A percentile compares a stretch with the other conserved stretches of the same genome.
Conservation (phyloP, 37 sponge, comb jelly and placozoan genomes). For the Halichondria panicea region DNA sequence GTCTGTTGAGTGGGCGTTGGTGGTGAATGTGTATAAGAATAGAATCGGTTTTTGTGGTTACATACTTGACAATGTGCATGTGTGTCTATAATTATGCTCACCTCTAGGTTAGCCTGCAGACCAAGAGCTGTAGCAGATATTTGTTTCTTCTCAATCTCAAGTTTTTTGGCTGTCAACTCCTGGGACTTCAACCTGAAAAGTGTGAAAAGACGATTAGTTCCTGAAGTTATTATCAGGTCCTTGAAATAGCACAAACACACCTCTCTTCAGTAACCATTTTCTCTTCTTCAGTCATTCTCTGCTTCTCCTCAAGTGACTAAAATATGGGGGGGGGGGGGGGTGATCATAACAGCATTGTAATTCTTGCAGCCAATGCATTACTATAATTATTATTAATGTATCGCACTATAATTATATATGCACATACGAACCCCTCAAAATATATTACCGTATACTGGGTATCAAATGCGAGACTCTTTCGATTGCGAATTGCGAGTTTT, state of each 20-base stretch:
- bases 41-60: too few relatives aligned
- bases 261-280: constrained; percentile 33
- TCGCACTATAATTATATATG: too few relatives aligned
- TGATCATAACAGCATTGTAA: constrained; percentile 3
- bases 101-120: constrained; percentile 59
- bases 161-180: constrained; percentile 50
- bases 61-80: too few relatives aligned
- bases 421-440: too few relatives aligned
- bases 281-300: constrained; percentile 53
- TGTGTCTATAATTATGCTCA: too few relatives aligned
- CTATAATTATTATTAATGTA: neutral
- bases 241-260: constrained; percentile 17
- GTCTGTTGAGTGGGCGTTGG: too few relatives aligned
- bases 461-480: too few relatives aligned
- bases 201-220: too few relatives aligned
- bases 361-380: neutral
- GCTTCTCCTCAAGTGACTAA: constrained; percentile 61
- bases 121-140: constrained; percentile 55
- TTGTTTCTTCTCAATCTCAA: constrained; percentile 75
- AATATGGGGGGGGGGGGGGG: neutral
- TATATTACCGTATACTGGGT: too few relatives aligned
- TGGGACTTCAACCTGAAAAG: constrained; percentile 57
- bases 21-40: too few relatives aligned
- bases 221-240: neutral
- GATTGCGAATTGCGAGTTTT: too few relatives aligned